Evolutionary conservation across 2,797 vertebrate species (phyloP).

Genomic region (Fistularia tabacaria): DNA sequence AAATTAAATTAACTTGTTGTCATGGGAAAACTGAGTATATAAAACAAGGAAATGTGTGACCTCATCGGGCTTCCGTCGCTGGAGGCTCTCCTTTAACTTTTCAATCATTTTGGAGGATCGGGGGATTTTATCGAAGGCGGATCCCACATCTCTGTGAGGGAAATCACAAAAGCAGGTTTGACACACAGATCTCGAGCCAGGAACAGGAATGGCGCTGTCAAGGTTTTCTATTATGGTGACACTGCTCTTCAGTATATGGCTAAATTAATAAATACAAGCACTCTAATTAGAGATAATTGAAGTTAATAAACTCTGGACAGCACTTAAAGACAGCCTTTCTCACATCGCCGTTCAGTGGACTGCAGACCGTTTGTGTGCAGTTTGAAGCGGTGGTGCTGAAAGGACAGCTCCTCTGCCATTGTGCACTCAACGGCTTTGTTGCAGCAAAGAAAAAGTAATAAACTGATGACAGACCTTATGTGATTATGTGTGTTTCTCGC

Average conservation of each 20-base stretch:
- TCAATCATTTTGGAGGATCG: too few relatives aligned
- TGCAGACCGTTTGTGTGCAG: constrained; percentile 27
- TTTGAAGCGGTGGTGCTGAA: constrained; percentile 67
- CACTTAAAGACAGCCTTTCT: constrained; percentile 33
- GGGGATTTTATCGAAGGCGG: too few relatives aligned
- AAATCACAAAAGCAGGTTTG: too few relatives aligned
- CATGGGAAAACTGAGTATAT: too few relatives aligned
- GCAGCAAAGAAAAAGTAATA: constrained; percentile 40
- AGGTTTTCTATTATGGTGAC: constrained; percentile 13
- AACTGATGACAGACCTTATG: constrained; percentile 45
- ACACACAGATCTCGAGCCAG: too few relatives aligned
- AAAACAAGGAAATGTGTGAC: too few relatives aligned
- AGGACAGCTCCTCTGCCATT: constrained; percentile 67
- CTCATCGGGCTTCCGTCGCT: too few relatives aligned
- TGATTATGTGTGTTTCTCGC: constrained; percentile 28
- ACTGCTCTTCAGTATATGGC: constrained; percentile 15
- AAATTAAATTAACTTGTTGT: too few relatives aligned
- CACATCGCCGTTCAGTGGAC: constrained; percentile 16
- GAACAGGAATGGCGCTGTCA: not conserved
- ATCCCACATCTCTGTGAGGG: too few relatives aligned
- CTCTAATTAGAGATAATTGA: constrained; percentile 49
- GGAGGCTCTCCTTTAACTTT: too few relatives aligned
- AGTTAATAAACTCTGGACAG: constrained; percentile 39
- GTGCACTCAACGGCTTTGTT: constrained; percentile 23
- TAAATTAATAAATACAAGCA: constrained; percentile 27